Evolutionary conservation across 2,797 vertebrate species (phyloP), one percentile per base, ranked within the genome.

Genomic region (Crocodylus rhombifer): DNA sequence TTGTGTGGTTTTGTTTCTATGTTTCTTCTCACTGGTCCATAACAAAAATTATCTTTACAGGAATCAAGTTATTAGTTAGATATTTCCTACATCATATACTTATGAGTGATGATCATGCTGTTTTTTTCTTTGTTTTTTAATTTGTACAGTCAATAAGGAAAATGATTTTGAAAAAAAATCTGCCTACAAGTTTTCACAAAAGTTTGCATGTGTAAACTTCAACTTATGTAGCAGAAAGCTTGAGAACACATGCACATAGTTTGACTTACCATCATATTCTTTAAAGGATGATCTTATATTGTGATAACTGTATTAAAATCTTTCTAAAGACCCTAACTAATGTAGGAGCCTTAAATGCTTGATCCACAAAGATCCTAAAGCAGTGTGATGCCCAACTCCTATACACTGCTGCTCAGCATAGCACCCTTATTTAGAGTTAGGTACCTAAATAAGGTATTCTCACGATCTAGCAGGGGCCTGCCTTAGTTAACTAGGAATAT

Each of bases 1-100:
- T 93, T 90, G 91, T 80, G 57, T 94, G 67, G n/a, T 6, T 94
- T 96, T 84, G 36, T 87, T 64, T 89, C 80, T 82, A 1, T 90
- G 63, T 92, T 95, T 95, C 76, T 86, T 95, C 93, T 95, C 88
- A 92, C 30, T 91, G 84, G 86, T 95, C 86, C 83, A 2, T 93
- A 75, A 81, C 81, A 94, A 87, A 92, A 80, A 86, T 95, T 94
- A 89, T 92, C 92, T 95, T 91, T 89, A 65, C 56, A 77, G 79
- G 64, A 78, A 78, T 84, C n/a, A 86, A 92, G 14, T 12, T 80
- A 14, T 91, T 91, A 92, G 93, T 94, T 2, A 30, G 7, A 12
- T 87, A 75, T 79, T 84, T 94, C 30, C 58, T 87, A 23, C 90
- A 71, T 89, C 3, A 77, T 90, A 94, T 94, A 89, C 84, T 69